Base-by-base conservation (phyloP, 1,140 invertebrate genomes). In the Drosophila ogumai region DNA sequence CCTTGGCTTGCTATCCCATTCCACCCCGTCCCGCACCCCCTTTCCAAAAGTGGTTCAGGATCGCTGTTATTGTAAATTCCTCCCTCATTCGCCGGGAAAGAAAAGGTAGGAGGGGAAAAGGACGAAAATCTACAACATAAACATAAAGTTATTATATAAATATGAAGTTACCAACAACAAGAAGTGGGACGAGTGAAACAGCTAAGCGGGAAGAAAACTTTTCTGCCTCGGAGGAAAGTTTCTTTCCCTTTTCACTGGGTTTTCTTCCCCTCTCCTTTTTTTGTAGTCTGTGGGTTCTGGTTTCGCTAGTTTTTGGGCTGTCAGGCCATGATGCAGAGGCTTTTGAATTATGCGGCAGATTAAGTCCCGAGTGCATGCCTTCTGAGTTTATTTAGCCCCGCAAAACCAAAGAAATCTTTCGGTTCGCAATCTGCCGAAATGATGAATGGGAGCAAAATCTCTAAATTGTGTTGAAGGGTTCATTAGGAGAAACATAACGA, bases 61-160 rank as follows among this genome's bases (percentile, higher is more conserved):
- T 43, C 19, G 40, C 63, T 69, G 66, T 67, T 69, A 69, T 69
- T 69, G 66, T 67, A 56, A 67, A 59, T 47, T 55, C n/a, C 19
- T 13, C 17, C 32, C 49, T 66, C 66, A 36, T 22, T 68, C 46
- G 19, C 10, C 32, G 15, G 32, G 25, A 44, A 32, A 63, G 61
- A 58, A 58, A 34, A 59, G 49, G 19, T n/a, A 15, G n/a, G 5
- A 17, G 25, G 10, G 28, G 38, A 34, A 58, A 22, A 25, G 40
- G 54, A 59, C 73, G 56, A 79, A 87, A 79, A 87, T 75, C 82
- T 82, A 88, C 84, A 90, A 90, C 81, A 84, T 75, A 88, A 87
- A 87, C 84, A 87, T 88, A 80, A 87, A 87, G 81, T 87, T 87
- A 87, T 87, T 87, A 84, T 84, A 87, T 87, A 87, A 87, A 87